Evolutionary conservation across 1,140 invertebrate genomes (phyloP).

Genomic region (Leptestheria dahalacensis): DNA sequence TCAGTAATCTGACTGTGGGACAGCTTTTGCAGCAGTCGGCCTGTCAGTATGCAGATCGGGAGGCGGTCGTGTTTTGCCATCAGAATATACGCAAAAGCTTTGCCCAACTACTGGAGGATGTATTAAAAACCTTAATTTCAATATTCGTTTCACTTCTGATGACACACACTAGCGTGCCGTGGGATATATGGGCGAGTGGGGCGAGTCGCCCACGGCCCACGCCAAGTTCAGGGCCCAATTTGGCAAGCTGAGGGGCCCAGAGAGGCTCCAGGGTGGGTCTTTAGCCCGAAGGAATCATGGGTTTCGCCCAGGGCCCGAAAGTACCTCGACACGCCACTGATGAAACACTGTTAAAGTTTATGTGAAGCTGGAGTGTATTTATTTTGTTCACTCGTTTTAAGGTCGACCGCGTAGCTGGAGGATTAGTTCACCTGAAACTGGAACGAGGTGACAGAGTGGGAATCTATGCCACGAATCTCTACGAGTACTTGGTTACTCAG

Average conservation of each 20-base stretch:
- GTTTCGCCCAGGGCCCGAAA: no score
- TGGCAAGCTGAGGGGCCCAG: no score
- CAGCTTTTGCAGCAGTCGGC: constrained; percentile 40
- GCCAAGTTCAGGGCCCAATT: no score
- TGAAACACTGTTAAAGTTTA: no score
- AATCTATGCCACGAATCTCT: constrained; percentile 72
- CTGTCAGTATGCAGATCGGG: constrained; percentile 36
- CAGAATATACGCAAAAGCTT: constrained; percentile 46
- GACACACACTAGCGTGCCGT: no score
- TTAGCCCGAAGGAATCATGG: no score
- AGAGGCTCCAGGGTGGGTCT: no score
- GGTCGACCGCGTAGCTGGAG: constrained; percentile 65
- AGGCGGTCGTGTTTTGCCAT: constrained; percentile 42
- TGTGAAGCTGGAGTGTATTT: background rate
- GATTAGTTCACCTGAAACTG: constrained; percentile 58
- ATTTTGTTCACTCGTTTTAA: constrained; percentile 24
- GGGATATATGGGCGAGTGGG: no score
- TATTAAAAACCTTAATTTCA: no score
- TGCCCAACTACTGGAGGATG: constrained; percentile 41
- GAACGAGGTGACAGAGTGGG: constrained; percentile 66
- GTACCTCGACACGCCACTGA: no score
- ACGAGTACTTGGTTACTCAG: constrained; percentile 65
- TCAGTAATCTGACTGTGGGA: constrained; percentile 44
- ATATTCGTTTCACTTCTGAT: no score
- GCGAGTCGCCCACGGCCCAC: no score